Evolutionary conservation across 2,113 vertebrate genomes (phyloP).

Genomic region (Chiloscyllium plagiosum): DNA sequence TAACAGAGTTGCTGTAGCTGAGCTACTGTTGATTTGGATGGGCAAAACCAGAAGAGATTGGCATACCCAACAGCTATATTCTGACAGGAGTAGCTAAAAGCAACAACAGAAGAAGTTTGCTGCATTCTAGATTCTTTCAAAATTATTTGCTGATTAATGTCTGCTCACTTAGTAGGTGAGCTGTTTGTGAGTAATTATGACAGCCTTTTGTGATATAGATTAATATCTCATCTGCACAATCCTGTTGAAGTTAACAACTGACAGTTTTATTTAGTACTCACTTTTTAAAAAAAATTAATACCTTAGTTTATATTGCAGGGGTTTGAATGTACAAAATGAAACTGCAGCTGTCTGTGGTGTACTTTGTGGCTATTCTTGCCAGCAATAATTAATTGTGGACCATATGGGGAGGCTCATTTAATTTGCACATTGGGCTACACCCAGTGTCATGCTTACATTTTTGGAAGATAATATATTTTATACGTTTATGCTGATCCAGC

Average conservation of each 20-base stretch:
- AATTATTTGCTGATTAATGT: not conserved
- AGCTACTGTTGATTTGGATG: too few species aligned
- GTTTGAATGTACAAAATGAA: not conserved
- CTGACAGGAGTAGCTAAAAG: too few species aligned
- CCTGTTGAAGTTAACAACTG: not conserved
- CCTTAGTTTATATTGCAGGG: not conserved
- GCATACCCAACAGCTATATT: too few species aligned
- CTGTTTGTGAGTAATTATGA: not conserved
- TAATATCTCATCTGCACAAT: not conserved
- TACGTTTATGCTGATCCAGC: slow-evolving; percentile 13
- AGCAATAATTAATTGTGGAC: slow-evolving; percentile 6
- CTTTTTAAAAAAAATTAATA: not conserved
- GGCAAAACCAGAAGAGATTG: too few species aligned
- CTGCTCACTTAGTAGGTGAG: not conserved
- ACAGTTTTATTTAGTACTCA: not conserved
- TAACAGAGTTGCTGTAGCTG: too few species aligned
- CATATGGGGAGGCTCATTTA: not conserved
- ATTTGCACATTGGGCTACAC: not conserved
- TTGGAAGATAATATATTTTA: not conserved
- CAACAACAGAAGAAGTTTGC: not conserved
- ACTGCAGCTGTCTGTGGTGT: not conserved
- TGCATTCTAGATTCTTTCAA: not conserved
- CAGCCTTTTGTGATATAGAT: not conserved
- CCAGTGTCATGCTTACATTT: slow-evolving; percentile 22
- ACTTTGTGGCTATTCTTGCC: slow-evolving; percentile 11